phyloP scores from a whole-genome alignment of 2,797 vertebrate genomes.

The Chaetophractus vellerosus region DNA sequence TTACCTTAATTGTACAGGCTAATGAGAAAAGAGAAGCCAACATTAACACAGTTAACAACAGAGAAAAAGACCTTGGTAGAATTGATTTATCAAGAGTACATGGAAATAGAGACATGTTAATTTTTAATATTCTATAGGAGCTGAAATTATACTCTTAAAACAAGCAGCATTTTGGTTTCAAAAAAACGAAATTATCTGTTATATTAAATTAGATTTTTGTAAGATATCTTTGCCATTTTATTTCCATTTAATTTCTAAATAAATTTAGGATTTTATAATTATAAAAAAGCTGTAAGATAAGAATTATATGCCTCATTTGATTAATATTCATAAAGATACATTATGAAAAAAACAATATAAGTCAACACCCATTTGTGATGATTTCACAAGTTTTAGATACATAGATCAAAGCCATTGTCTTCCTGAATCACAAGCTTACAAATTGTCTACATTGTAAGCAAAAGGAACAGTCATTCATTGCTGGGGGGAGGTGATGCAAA shows the following conservation, averaged over 20 bases:
- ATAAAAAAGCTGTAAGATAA: background rate
- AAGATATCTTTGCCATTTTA: background rate
- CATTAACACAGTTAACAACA: background rate
- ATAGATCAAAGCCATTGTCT: background rate
- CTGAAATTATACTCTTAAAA: conserved; percentile 9
- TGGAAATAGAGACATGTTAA: conserved; percentile 1
- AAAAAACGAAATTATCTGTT: conserved; percentile 5
- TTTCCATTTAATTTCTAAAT: background rate
- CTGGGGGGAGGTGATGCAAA: too few species aligned
- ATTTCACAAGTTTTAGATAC: background rate
- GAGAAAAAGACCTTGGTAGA: background rate
- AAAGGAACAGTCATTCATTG: background rate
- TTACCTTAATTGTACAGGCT: background rate
- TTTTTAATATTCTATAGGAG: background rate
- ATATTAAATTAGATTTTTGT: background rate
- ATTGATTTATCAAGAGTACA: background rate
- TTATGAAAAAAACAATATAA: background rate
- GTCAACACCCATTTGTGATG: background rate
- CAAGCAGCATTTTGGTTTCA: background rate
- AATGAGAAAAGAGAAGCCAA: conserved; percentile 11
- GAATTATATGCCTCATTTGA: background rate
- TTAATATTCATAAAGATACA: background rate
- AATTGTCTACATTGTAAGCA: background rate
- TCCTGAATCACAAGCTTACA: background rate
- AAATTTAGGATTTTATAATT: background rate